Conservation (phyloP, 2,113 vertebrate species). For the Felis catus region DNA sequence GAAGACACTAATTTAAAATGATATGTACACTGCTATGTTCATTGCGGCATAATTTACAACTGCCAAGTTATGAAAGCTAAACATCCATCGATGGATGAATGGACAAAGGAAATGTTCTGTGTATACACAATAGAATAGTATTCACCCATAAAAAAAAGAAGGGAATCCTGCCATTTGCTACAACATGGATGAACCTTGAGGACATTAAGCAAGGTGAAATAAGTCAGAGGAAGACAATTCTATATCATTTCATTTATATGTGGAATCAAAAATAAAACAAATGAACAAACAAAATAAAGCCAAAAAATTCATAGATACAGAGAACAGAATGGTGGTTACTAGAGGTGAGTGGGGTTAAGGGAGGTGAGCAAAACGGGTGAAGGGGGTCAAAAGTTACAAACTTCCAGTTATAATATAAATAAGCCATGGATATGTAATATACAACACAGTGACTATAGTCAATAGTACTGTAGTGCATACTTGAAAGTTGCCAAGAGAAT, state of each 20-base stretch:
- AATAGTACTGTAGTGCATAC: neutral
- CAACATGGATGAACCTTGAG: neutral
- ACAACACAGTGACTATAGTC: neutral
- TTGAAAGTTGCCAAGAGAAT: neutral
- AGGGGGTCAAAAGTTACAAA: neutral
- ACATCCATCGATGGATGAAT: neutral
- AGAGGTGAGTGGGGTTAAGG: neutral
- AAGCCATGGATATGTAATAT: neutral
- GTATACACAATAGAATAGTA: neutral
- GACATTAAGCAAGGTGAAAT: neutral
- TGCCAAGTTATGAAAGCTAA: neutral
- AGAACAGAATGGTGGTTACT: neutral
- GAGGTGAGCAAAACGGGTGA: neutral
- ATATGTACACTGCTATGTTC: neutral
- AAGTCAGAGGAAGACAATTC: neutral
- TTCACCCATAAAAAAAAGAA: neutral
- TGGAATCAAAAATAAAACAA: neutral
- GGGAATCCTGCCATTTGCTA: neutral
- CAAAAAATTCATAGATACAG: neutral
- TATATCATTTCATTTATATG: neutral
- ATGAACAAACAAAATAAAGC: neutral
- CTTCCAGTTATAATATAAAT: neutral
- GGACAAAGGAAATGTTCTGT: neutral
- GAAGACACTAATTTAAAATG: neutral
- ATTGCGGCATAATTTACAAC: neutral